Conservation (phyloP, 2,797 vertebrate genomes). For the Muscicapa striata region DNA sequence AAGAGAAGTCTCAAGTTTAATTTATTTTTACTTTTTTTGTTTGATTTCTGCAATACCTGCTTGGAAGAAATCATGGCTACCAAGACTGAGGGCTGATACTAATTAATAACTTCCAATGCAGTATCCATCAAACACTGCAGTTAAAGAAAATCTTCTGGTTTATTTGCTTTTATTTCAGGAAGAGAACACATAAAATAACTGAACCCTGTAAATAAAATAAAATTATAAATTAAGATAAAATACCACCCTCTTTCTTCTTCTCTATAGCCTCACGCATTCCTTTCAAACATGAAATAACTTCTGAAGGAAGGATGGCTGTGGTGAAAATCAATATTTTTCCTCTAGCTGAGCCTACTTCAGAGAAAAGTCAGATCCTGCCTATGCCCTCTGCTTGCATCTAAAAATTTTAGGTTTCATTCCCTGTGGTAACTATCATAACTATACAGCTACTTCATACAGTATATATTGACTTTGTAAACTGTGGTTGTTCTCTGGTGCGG, state of each 20-base stretch:
- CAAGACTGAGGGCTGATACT: neutral
- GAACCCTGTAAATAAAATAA: conserved; percentile 40
- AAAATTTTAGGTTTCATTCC: conserved; percentile 60
- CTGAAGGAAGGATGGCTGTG: conserved; percentile 64
- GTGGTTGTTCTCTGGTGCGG: neutral
- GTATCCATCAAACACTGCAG: neutral
- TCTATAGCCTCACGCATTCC: conserved; percentile 53
- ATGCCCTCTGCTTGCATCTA: conserved; percentile 62
- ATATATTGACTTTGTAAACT: conserved; percentile 68
- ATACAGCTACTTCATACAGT: conserved; percentile 69
- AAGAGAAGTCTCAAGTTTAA: neutral
- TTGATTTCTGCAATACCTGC: neutral
- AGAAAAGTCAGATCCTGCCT: conserved; percentile 53
- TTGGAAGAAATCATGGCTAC: neutral
- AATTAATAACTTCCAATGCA: neutral
- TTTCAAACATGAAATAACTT: conserved; percentile 73
- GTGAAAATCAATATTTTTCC: conserved; percentile 73
- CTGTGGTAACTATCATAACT: conserved; percentile 66
- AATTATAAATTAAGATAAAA: conserved; percentile 61
- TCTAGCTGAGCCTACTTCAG: conserved; percentile 67
- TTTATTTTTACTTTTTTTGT: neutral
- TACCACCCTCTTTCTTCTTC: conserved; percentile 45
- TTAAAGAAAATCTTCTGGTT: neutral
- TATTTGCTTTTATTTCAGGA: conserved; percentile 3
- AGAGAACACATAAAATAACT: neutral